Evolutionary conservation across 92 coral and sea anemone genomes (phyloP).

Genomic region (Bergia sp.): DNA sequence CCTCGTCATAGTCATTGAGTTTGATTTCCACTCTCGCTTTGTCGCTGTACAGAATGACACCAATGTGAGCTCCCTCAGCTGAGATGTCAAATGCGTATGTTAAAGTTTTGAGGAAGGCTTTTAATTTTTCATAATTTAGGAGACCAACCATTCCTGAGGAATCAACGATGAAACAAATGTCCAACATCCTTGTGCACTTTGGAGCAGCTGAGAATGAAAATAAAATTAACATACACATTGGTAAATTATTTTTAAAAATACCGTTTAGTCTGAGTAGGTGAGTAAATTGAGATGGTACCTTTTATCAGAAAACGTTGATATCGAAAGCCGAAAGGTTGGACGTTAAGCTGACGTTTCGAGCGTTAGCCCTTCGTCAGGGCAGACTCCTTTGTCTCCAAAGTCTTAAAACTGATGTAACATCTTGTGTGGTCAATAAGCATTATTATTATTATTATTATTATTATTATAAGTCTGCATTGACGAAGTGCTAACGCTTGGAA

Average conservation of each 20-base stretch:
- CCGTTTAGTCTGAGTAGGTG: too few species aligned
- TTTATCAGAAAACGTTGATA: too few species aligned
- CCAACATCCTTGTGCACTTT: conserved; percentile 59
- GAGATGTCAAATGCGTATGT: conserved; percentile 63
- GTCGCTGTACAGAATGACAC: conserved; percentile 76
- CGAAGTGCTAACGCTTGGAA: too few species aligned
- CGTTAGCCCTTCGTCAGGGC: too few species aligned
- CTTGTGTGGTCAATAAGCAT: neutral
- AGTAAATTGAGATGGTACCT: too few species aligned
- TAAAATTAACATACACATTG: neutral
- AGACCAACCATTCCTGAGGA: conserved; percentile 74
- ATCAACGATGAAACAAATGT: conserved; percentile 74
- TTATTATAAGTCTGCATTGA: too few species aligned
- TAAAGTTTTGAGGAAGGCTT: conserved; percentile 66
- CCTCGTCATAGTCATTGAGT: conserved; percentile 53
- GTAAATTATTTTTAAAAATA: too few species aligned
- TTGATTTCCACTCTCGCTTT: conserved; percentile 62
- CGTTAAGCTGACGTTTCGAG: too few species aligned
- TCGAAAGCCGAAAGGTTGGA: too few species aligned
- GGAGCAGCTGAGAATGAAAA: conserved; percentile 44
- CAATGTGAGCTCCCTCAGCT: conserved; percentile 64
- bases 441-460: too few species aligned
- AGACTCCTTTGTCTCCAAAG: too few species aligned
- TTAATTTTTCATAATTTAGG: conserved; percentile 59
- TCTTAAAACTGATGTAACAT: neutral